Base-by-base conservation (phyloP, 2,888 invertebrate species). In the Microplitis deprimator region DNA sequence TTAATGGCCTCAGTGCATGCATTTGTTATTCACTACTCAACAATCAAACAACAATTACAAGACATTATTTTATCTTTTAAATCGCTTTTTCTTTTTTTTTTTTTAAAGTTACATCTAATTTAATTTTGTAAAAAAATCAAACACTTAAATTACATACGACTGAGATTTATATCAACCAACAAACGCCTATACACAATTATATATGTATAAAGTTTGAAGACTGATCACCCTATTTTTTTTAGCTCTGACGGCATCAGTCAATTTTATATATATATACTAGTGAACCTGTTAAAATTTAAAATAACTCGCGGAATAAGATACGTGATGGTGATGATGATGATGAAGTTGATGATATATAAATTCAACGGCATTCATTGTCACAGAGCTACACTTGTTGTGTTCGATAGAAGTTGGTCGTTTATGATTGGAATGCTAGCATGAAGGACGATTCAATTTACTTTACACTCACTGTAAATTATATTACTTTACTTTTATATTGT, bases 391-490 rank as follows among this genome's bases (percentile, higher is more conserved):
- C n/a, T 13, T 39, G 62, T 75, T 62, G 60, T 70, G 59, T 38
- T 38, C 65, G 64, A 60, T 72, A 65, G 76, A 70, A 74, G 17
- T 75, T 68, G 65, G 10, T 67, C 65, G 71, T 7, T 67, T 69
- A 59, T 20, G 67, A 74, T 74, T 65, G 79, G 75, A 75, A 80
- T 79, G 76, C 68, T 76, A 50, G 50, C 75, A 77, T 79, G 69
- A 70, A 64, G 75, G 77, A 62, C 75, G 62, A 75, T 79, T 80
- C 50, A 50, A 50, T 50, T 50, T 76, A 78, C 75, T 80, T 73
- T 79, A 60, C 75, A 64, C 68, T 75, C 64, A 64, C 77, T 61
- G 39, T 59, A 71, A 79, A 78, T 76, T 17, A 73, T 70, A 78
- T 76, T 17, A 73, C 69, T 50, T 50, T 50, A 76, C 50, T 62